These are phyloP conservation scores for Sitta carolinensis DNA, from an alignment of 2,797 vertebrate genomes.

Conservation along the genomic window DNA sequence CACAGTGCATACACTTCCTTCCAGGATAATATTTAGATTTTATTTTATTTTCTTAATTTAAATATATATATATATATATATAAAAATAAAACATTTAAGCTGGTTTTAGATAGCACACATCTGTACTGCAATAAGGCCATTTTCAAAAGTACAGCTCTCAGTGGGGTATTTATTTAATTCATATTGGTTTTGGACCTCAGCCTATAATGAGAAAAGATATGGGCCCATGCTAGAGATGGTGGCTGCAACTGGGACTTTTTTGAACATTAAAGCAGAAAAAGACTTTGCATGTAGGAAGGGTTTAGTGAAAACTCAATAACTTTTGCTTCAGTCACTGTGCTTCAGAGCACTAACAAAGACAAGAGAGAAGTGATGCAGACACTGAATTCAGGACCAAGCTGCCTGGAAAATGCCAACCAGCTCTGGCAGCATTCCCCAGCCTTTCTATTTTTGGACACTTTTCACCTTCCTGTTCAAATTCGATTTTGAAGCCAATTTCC, in stretches of 20 bases:
- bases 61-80: slow-evolving; percentile 52
- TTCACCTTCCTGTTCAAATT: background rate
- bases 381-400: background rate
- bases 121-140: slow-evolving; percentile 70
- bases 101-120: slow-evolving; percentile 74
- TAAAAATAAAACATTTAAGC: slow-evolving; percentile 64
- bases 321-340: slow-evolving; percentile 67
- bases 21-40: slow-evolving; percentile 73
- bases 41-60: slow-evolving; percentile 63
- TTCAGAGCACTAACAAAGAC: slow-evolving; percentile 72
- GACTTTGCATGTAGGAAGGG: slow-evolving; percentile 68
- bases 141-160: slow-evolving; percentile 74
- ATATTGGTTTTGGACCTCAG: slow-evolving; percentile 78
- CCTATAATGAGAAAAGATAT: slow-evolving; percentile 76
- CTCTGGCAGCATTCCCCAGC: background rate
- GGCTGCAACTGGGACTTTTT: slow-evolving; percentile 67
- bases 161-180: slow-evolving; percentile 79
- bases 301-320: slow-evolving; percentile 80
- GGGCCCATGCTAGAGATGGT: slow-evolving; percentile 50
- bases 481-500: background rate
- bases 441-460: background rate
- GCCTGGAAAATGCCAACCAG: background rate
- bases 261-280: slow-evolving; percentile 76
- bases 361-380: slow-evolving; percentile 55
- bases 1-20: slow-evolving; percentile 75